Conservation (phyloP, 1,140 invertebrate genomes). For the Olivierus martensii region DNA sequence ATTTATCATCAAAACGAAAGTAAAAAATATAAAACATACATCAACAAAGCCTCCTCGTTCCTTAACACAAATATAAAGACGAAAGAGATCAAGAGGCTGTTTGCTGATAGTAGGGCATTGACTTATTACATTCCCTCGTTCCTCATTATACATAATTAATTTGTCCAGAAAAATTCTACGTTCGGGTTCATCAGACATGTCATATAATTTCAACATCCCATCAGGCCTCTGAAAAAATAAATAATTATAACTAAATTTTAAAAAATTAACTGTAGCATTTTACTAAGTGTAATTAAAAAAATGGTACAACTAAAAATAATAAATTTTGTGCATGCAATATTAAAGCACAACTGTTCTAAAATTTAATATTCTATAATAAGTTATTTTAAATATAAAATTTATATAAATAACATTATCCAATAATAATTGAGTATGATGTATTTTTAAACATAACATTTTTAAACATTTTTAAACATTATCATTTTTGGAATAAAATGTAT, state of each 20-base stretch:
- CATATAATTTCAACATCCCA: conserved; percentile 64
- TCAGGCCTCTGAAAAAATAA: conserved; percentile 32
- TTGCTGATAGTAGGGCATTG: conserved; percentile 94
- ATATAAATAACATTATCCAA: no score
- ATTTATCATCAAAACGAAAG: no score
- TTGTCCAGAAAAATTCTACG: conserved; percentile 80
- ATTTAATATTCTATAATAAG: no score
- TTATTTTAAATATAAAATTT: no score
- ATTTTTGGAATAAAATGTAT: no score
- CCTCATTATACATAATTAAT: conserved; percentile 84
- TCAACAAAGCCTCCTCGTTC: conserved; percentile 94
- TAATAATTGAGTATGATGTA: no score
- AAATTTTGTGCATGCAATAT: no score
- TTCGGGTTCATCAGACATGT: conserved; percentile 92
- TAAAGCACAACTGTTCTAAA: no score
- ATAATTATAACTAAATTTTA: not conserved
- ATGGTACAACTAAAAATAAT: no score
- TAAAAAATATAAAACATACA: conserved; percentile 51
- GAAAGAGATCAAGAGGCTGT: conserved; percentile 93
- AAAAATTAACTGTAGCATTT: not conserved
- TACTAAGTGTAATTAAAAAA: no score
- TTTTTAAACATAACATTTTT: no score
- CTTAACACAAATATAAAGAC: conserved; percentile 85
- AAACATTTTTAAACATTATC: no score
- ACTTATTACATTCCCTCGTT: conserved; percentile 76